Base-by-base conservation (phyloP, 2,797 vertebrate genomes). In the Odontamblyopus lacepedii region DNA sequence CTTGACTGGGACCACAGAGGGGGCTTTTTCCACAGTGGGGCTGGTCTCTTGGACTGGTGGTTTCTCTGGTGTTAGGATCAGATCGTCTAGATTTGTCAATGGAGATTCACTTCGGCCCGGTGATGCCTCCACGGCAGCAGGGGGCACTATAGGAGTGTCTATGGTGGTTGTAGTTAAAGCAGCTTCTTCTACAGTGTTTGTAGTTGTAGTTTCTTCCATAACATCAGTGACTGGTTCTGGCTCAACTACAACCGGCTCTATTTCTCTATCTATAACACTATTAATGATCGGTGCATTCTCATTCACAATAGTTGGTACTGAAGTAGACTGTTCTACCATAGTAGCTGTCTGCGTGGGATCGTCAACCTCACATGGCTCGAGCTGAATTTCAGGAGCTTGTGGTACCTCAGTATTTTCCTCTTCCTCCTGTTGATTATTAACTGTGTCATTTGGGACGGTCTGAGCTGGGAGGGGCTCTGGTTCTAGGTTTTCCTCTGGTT, bases 11-110 rank as follows among this genome's bases (percentile, higher is more conserved):
- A 59, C 62, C 13, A 19, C 67, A 60, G 74, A 11, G 23, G 29
- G 15, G 23, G 29, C 68, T 8, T n/a, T 29, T 32, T 35, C 38
- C 16, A 13, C 35, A 7, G 69, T 78, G 9, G 82, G 82, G 1
- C 16, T 6, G 13, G 86, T 85, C 61, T 92, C 91, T 85, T 93
- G 91, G 41, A 92, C 82, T 1, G 90, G 90, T 50, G 55, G 50
- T 79, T 73, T 91, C 66, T 67, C 77, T 60, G 85, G 80, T 4
- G 82, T 89, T 76, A 62, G 8, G 0, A 12, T 67, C 13, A 72
- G 53, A 7, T 82, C 19, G 19, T 82, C 74, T 0, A 73, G 71
- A 68, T 53, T 67, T 0, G 29, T 53, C 63, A 19, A 55, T 9
- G 77, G 53, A 32, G 18, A 30, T 9, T 55, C 74, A 78, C 76